These are phyloP conservation scores for Drosophila kanekoi DNA, from an alignment of 2,888 invertebrate genomes.

Conservation along the genomic window DNA sequence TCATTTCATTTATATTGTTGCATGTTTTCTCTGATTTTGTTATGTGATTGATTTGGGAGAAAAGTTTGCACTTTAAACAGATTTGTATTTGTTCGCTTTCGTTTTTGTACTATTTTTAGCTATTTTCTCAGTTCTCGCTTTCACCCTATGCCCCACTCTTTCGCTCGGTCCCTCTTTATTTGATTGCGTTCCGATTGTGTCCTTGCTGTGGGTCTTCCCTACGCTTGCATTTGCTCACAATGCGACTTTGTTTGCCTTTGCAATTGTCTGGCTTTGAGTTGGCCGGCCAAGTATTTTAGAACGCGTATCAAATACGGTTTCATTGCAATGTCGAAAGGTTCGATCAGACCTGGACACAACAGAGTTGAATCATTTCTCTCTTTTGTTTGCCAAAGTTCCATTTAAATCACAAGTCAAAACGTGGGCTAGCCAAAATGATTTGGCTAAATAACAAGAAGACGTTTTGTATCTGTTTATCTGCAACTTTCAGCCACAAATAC, in stretches of 20 bases:
- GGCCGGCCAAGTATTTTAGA: conserved; percentile 37
- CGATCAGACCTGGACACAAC: not conserved
- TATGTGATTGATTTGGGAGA: too few species aligned
- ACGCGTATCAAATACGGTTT: conserved; percentile 28
- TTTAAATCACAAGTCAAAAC: conserved; percentile 1
- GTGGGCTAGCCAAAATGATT: conserved; percentile 44
- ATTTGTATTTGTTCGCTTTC: conserved; percentile 27
- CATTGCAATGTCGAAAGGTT: conserved; percentile 7
- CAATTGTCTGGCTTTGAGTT: conserved; percentile 35
- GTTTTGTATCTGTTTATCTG: conserved; percentile 20
- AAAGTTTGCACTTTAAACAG: conserved; percentile 6
- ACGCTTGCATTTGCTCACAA: conserved; percentile 20
- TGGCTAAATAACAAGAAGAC: conserved; percentile 58
- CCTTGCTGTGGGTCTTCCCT: conserved; percentile 31
- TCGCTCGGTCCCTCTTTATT: not conserved
- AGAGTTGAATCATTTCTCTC: not conserved
- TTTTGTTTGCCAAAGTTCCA: not conserved
- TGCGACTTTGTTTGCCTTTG: conserved; percentile 45
- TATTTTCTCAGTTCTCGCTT: conserved; percentile 8
- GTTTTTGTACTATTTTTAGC: conserved; percentile 21
- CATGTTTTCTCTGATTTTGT: conserved; percentile 17
- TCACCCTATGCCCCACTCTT: not conserved
- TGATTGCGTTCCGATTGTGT: conserved; percentile 2
- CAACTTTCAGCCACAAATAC: conserved; percentile 11
- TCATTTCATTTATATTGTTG: too few species aligned